phyloP scores from a whole-genome alignment of 1,140 invertebrate genomes.

The Ridgeia piscesae region DNA sequence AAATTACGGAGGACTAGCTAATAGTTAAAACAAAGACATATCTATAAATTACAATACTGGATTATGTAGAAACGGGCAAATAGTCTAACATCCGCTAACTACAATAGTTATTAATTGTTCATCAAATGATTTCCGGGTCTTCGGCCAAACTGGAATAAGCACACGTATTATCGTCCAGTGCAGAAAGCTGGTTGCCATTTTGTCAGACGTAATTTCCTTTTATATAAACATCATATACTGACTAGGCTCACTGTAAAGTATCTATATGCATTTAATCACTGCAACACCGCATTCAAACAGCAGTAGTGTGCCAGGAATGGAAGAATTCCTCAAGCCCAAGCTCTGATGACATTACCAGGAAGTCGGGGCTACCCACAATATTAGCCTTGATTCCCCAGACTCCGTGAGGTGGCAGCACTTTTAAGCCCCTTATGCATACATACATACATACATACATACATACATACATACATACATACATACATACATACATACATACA shows the following conservation, averaged over 20 bases:
- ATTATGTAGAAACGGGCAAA: neutral
- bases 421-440: no score
- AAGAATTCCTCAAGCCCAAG: neutral
- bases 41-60: neutral
- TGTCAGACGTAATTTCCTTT: neutral
- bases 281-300: neutral
- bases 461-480: no score
- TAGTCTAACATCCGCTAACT: neutral
- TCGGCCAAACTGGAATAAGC: neutral
- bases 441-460: no score
- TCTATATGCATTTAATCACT: neutral
- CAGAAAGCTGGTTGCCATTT: neutral
- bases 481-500: no score
- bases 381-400: no score
- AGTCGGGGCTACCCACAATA: no score
- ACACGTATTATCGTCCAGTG: neutral
- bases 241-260: neutral
- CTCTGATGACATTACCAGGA: neutral
- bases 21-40: no score
- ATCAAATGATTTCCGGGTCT: no score
- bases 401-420: no score
- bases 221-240: neutral
- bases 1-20: no score
- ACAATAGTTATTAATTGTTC: neutral
- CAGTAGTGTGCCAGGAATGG: neutral